phyloP scores from a whole-genome alignment of 2,113 vertebrate genomes.

The Oceanites oceanicus region DNA sequence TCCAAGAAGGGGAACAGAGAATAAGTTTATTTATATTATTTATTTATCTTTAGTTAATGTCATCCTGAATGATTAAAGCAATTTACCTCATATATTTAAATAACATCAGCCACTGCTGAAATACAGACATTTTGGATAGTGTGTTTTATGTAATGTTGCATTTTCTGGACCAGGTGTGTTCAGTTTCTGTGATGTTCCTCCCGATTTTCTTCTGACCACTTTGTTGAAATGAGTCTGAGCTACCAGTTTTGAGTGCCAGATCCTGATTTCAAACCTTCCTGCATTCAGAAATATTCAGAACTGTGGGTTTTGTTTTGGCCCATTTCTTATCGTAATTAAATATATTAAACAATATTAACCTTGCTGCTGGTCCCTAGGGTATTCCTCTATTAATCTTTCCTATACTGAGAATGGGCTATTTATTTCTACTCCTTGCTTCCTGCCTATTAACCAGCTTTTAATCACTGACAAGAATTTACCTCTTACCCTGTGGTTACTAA shows the following conservation, averaged over 20 bases:
- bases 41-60: not conserved
- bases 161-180: not conserved
- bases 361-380: conserved; percentile 2
- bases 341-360: conserved; percentile 8
- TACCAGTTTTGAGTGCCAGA: not conserved
- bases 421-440: conserved; percentile 22
- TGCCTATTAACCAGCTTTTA: conserved; percentile 29
- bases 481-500: conserved; percentile 31
- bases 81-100: not conserved
- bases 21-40: no score
- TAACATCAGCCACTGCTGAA: not conserved
- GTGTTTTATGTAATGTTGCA: not conserved
- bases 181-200: not conserved
- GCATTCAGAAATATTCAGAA: not conserved
- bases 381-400: conserved; percentile 2
- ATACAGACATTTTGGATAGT: not conserved
- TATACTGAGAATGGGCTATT: not conserved
- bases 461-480: conserved; percentile 24
- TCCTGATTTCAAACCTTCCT: not conserved
- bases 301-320: not conserved
- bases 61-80: not conserved
- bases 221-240: not conserved
- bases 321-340: not conserved
- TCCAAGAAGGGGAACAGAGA: not conserved
- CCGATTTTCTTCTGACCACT: not conserved